phyloP scores from a whole-genome alignment of 2,888 invertebrate genomes.

The Epinotia bilunana region DNA sequence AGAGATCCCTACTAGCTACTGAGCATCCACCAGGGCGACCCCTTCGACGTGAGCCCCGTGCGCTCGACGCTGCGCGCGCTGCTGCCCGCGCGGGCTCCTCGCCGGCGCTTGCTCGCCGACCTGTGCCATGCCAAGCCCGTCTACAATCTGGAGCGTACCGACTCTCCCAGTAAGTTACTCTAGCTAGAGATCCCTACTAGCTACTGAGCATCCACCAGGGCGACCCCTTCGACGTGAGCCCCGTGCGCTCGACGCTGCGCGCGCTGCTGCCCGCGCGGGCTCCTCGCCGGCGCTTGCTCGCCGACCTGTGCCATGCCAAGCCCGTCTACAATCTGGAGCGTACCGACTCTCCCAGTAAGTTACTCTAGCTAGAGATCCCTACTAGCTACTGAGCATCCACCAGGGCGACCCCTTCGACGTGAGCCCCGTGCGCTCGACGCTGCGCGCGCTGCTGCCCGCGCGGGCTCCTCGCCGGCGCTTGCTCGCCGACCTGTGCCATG shows the following conservation, averaged over 20 bases:
- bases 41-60: slow-evolving; percentile 91
- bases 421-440: slow-evolving; percentile 87
- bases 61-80: slow-evolving; percentile 89
- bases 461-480: slow-evolving; percentile 37
- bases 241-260: slow-evolving; percentile 89
- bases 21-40: slow-evolving; percentile 90
- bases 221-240: slow-evolving; percentile 91
- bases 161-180: slow-evolving; percentile 4
- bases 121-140: slow-evolving; percentile 37
- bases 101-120: not conserved
- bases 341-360: slow-evolving; percentile 7
- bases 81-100: slow-evolving; percentile 80
- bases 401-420: slow-evolving; percentile 93
- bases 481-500: slow-evolving; percentile 18
- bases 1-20: too few relatives aligned
- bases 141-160: slow-evolving; percentile 22
- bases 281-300: not conserved
- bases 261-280: slow-evolving; percentile 87
- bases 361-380: too few relatives aligned
- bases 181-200: too few relatives aligned
- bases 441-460: slow-evolving; percentile 90
- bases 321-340: slow-evolving; percentile 39
- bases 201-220: slow-evolving; percentile 89
- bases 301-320: slow-evolving; percentile 22
- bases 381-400: slow-evolving; percentile 87